A percentile compares a stretch with the other conserved stretches of the same genome.
Conservation (phyloP, 1,140 invertebrate genomes). For the Latrodectus geometricus region DNA sequence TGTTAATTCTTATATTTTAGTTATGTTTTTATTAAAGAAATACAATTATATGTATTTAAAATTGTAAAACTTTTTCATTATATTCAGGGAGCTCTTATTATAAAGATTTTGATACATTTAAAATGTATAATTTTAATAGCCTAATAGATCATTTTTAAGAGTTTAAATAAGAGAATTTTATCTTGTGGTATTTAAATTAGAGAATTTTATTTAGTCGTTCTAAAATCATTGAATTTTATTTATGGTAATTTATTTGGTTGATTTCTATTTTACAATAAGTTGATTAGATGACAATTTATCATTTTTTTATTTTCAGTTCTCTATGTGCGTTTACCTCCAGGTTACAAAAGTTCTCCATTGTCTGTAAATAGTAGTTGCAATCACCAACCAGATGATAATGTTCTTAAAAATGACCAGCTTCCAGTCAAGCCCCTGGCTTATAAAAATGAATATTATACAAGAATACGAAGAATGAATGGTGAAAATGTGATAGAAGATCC, state of each 20-base stretch:
- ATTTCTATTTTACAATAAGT: too few relatives aligned
- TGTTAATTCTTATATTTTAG: too few relatives aligned
- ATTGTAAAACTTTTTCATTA: too few relatives aligned
- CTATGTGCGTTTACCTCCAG: constrained; percentile 56
- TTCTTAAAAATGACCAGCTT: constrained; percentile 35
- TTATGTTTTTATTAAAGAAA: too few relatives aligned
- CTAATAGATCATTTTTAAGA: too few relatives aligned
- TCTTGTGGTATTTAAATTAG: not conserved
- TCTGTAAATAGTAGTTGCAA: constrained; percentile 42
- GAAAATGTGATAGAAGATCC: constrained; percentile 44
- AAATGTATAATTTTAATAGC: too few relatives aligned
- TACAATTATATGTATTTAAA: not conserved
- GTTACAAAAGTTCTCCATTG: constrained; percentile 33
- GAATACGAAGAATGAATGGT: constrained; percentile 46
- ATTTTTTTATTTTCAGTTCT: constrained; percentile 49
- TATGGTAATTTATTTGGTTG: too few relatives aligned
- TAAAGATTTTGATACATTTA: too few relatives aligned
- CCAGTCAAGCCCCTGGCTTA: constrained; percentile 45
- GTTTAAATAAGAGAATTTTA: not conserved
- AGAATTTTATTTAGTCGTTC: not conserved
- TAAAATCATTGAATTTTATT: too few relatives aligned
- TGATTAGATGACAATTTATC: not conserved
- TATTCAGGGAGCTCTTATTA: too few relatives aligned
- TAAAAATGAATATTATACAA: constrained; percentile 49
- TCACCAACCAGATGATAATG: constrained; percentile 14